These are phyloP conservation scores for Nesidiocoris tenuis DNA, from an alignment of 2,888 invertebrate genomes.

Conservation along the genomic window DNA sequence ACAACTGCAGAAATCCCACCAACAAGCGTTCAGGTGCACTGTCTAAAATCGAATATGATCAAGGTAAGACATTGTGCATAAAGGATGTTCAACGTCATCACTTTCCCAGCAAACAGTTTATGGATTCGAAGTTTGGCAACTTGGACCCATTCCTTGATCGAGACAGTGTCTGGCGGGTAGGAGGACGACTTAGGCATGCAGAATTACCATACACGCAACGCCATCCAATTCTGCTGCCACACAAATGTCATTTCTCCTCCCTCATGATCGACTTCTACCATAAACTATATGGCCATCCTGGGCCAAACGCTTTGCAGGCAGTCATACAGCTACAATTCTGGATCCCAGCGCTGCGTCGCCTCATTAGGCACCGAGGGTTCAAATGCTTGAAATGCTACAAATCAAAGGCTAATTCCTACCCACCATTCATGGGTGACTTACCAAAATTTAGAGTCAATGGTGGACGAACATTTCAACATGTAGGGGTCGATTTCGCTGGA, in stretches of 20 bases:
- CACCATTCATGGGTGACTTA: too few relatives aligned
- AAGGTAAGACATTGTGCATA: neutral
- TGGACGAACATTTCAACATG: too few relatives aligned
- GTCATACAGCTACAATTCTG: too few relatives aligned
- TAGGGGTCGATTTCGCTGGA: constrained; percentile 51
- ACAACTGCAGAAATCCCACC: neutral
- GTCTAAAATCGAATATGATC: neutral
- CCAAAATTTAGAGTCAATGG: too few relatives aligned
- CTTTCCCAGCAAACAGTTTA: neutral
- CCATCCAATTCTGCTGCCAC: too few relatives aligned
- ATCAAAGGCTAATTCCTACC: constrained; percentile 26
- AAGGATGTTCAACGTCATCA: neutral
- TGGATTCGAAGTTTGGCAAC: neutral
- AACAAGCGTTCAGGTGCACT: neutral
- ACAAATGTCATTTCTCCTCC: too few relatives aligned
- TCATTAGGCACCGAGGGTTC: too few relatives aligned
- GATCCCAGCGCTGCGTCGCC: too few relatives aligned
- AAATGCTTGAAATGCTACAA: too few relatives aligned
- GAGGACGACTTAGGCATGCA: too few relatives aligned
- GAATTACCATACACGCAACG: too few relatives aligned
- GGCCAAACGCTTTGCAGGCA: constrained; percentile 8
- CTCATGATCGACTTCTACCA: constrained; percentile 45
- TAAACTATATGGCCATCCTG: constrained; percentile 21
- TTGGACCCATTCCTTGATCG: constrained; percentile 42
- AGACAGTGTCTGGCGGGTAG: too few relatives aligned